Conservation (phyloP, 2,888 invertebrate genomes). For the Dynastes tityus region DNA sequence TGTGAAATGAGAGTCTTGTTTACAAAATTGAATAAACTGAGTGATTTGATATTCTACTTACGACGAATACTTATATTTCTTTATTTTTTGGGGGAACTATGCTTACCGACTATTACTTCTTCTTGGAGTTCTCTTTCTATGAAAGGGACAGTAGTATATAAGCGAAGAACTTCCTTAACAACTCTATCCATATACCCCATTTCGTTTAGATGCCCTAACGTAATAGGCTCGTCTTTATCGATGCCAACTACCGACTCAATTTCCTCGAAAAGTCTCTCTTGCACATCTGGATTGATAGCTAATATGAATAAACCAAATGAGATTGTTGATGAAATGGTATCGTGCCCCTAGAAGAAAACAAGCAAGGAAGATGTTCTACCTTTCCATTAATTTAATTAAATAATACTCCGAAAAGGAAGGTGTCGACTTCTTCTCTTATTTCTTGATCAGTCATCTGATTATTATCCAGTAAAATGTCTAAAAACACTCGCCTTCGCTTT, state of each 20-base stretch:
- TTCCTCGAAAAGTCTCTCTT: constrained; percentile 65
- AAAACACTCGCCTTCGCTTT: constrained; percentile 49
- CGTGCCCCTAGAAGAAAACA: constrained; percentile 69
- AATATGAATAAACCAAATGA: constrained; percentile 72
- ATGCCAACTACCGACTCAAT: constrained; percentile 60
- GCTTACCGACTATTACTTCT: constrained; percentile 63
- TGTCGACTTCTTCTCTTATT: constrained; percentile 74
- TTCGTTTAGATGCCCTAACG: constrained; percentile 64
- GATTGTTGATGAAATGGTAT: constrained; percentile 74
- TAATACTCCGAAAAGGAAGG: constrained; percentile 74
- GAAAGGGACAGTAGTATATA: constrained; percentile 73
- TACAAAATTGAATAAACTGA: no score
- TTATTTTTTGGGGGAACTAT: neutral
- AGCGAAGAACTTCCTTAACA: constrained; percentile 74
- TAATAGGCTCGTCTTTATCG: constrained; percentile 59
- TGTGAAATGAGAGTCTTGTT: no score
- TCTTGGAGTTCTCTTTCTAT: constrained; percentile 70
- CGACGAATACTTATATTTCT: no score
- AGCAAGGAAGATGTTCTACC: neutral
- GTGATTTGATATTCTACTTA: no score
- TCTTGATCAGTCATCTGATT: constrained; percentile 70
- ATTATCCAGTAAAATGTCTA: constrained; percentile 67
- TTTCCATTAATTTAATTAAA: neutral
- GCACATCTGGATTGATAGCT: constrained; percentile 71
- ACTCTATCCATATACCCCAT: constrained; percentile 74